Evolutionary conservation across 2,888 invertebrate genomes (phyloP).

Genomic region (Stenchaetothrips biformis): DNA sequence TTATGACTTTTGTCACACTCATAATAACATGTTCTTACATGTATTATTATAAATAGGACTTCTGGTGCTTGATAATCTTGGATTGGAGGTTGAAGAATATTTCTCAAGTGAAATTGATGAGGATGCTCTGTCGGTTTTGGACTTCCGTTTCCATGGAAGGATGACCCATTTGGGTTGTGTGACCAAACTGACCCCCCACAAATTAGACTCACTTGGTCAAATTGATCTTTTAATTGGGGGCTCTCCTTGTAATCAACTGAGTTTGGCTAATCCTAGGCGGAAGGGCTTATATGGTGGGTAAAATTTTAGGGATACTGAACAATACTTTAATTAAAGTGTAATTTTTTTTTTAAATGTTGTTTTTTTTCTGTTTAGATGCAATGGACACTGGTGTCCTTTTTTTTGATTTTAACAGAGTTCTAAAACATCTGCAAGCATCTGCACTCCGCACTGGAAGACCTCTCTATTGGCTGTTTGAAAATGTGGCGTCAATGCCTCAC

Average conservation of each 20-base stretch:
- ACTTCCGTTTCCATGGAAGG: neutral
- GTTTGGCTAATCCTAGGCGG: neutral
- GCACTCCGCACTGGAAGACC: neutral
- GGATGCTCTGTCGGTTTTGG: neutral
- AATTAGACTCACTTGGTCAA: neutral
- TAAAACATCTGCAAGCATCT: neutral
- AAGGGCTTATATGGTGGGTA: neutral
- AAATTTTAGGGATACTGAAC: no score
- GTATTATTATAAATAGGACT: neutral
- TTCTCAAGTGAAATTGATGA: constrained; percentile 19
- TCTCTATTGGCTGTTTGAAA: neutral
- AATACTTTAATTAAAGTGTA: no score
- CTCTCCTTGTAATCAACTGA: neutral
- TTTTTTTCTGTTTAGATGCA: no score
- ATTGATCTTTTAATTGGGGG: neutral
- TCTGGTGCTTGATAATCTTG: neutral
- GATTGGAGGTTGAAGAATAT: constrained; percentile 6
- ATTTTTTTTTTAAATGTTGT: no score
- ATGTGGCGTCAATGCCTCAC: neutral
- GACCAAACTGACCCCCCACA: neutral
- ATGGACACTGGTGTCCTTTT: neutral
- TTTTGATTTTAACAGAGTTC: constrained; percentile 2
- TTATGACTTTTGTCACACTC: no score
- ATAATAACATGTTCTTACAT: neutral
- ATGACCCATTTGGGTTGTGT: neutral